Conservation (phyloP, 2,113 vertebrate genomes). For the Geococcyx californianus region DNA sequence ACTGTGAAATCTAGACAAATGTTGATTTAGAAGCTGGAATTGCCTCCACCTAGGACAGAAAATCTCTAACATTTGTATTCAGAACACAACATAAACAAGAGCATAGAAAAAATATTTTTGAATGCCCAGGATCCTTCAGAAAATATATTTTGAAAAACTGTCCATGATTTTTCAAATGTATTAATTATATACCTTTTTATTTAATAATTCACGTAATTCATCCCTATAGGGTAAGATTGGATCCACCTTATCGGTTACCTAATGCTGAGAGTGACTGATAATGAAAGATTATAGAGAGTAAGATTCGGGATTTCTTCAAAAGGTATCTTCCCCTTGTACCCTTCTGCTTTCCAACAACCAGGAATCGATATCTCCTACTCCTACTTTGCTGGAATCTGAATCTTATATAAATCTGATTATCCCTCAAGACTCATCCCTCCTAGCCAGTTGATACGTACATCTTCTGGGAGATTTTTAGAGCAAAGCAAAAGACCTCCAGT, state of each 20-base stretch:
- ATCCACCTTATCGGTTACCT: neutral
- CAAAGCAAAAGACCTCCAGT: neutral
- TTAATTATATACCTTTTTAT: neutral
- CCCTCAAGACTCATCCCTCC: neutral
- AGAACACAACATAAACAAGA: neutral
- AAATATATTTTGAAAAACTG: neutral
- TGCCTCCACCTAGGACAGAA: neutral
- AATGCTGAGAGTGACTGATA: neutral
- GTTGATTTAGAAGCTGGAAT: neutral
- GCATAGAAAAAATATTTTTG: neutral
- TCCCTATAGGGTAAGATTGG: neutral
- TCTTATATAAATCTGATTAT: neutral
- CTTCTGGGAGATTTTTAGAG: neutral
- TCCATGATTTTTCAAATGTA: rapidly evolving
- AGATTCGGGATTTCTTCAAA: neutral
- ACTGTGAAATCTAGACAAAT: neutral
- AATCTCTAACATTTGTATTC: neutral
- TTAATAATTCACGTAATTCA: neutral
- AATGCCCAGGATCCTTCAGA: neutral
- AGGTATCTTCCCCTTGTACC: neutral
- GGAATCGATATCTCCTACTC: neutral
- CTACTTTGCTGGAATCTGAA: neutral
- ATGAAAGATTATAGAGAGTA: neutral
- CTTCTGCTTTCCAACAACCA: neutral
- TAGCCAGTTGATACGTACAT: neutral